Percentiles rank a stretch among this genome's conserved stretches.
These are phyloP conservation scores for Porites rus DNA, from an alignment of 92 coral and sea anemone genomes.

Conservation along the genomic window DNA sequence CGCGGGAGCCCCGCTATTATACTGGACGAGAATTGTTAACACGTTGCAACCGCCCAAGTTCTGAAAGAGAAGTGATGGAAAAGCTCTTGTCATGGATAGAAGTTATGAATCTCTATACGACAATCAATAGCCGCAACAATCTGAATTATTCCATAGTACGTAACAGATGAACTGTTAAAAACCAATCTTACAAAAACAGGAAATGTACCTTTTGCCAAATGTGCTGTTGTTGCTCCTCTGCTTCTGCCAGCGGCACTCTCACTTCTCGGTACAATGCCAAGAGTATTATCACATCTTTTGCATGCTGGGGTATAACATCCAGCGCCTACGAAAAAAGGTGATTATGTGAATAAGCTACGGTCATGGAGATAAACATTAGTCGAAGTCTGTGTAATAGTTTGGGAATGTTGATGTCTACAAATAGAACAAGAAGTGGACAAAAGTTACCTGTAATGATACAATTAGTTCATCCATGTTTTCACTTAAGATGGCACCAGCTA, in stretches of 20 bases:
- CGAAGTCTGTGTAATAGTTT: no score
- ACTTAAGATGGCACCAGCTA: slow-evolving; percentile 52
- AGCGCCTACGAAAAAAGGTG: background rate
- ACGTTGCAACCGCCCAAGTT: background rate
- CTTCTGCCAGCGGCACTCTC: background rate
- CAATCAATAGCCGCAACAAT: no score
- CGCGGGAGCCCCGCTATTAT: no score
- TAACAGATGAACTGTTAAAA: no score
- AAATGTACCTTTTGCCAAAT: background rate
- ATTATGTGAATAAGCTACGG: no score
- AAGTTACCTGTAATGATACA: slow-evolving; percentile 34
- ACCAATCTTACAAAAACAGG: background rate
- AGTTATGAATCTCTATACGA: no score
- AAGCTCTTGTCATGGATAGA: background rate
- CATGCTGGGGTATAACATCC: slow-evolving; percentile 9
- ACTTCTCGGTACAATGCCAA: slow-evolving; percentile 32
- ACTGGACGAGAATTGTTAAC: no score
- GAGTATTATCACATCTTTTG: slow-evolving; percentile 1
- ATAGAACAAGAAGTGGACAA: background rate
- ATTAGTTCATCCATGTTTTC: slow-evolving; percentile 37
- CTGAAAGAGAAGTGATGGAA: background rate
- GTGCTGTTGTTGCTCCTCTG: background rate
- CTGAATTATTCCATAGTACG: no score
- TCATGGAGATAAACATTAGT: no score
- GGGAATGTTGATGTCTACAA: no score